A percentile compares a stretch with the other conserved stretches of the same genome.
These are phyloP conservation scores for Tortrix viridana DNA, from an alignment of 2,888 invertebrate genomes.

Conservation along the genomic window DNA sequence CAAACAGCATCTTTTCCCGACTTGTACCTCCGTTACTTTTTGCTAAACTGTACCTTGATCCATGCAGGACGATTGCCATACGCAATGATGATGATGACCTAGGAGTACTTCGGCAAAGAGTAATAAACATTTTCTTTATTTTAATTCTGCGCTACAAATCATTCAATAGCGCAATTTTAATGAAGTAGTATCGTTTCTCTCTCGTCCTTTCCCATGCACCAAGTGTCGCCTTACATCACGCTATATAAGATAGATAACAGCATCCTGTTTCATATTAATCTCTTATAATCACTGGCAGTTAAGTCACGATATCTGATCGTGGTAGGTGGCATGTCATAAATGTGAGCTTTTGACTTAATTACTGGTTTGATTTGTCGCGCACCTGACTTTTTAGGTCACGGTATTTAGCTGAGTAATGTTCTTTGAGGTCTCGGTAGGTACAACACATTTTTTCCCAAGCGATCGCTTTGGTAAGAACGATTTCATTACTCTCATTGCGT, in stretches of 20 bases:
- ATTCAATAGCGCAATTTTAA: too few relatives aligned
- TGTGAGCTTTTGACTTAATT: slow-evolving; percentile 33
- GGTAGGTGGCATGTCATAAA: slow-evolving; percentile 36
- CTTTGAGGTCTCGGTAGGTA: slow-evolving; percentile 1
- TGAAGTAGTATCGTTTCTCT: neutral
- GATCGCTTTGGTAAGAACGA: too few relatives aligned
- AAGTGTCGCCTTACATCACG: slow-evolving; percentile 35
- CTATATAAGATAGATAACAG: slow-evolving; percentile 29
- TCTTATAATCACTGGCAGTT: slow-evolving; percentile 33
- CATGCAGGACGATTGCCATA: too few relatives aligned
- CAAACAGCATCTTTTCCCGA: too few relatives aligned
- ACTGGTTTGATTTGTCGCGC: slow-evolving; percentile 33
- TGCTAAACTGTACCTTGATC: too few relatives aligned
- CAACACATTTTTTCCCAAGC: neutral
- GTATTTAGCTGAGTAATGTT: slow-evolving; percentile 18
- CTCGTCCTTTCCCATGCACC: slow-evolving; percentile 19
- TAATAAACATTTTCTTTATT: too few relatives aligned
- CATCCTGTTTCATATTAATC: slow-evolving; percentile 41
- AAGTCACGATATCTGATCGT: slow-evolving; percentile 24
- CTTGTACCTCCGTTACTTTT: too few relatives aligned
- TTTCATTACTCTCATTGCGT: too few relatives aligned
- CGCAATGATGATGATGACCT: too few relatives aligned
- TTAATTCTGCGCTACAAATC: too few relatives aligned
- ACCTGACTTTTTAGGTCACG: slow-evolving; percentile 37
- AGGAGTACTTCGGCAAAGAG: too few relatives aligned